A percentile compares a stretch with the other conserved stretches of the same genome.
These are phyloP conservation scores for Psittacara wagleri DNA, from an alignment of 2,113 vertebrate genomes.

Conservation along the genomic window DNA sequence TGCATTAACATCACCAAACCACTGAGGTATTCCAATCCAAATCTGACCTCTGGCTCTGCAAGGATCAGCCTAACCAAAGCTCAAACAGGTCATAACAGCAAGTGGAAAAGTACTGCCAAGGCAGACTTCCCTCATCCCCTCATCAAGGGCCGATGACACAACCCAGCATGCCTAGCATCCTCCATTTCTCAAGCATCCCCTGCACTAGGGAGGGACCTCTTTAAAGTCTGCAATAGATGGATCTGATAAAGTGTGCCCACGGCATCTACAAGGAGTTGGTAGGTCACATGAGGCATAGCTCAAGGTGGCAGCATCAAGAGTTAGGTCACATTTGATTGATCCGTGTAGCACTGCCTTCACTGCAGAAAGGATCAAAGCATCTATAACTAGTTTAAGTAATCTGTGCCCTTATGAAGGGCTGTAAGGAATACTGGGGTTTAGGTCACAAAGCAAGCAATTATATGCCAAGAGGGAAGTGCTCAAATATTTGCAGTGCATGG, in stretches of 20 bases:
- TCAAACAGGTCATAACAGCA: background rate
- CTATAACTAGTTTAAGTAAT: background rate
- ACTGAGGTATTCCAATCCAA: background rate
- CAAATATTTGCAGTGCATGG: background rate
- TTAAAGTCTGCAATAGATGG: slow-evolving; percentile 33
- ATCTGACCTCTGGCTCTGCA: background rate
- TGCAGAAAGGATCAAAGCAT: slow-evolving; percentile 1
- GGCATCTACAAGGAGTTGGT: background rate
- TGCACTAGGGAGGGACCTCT: slow-evolving; percentile 34
- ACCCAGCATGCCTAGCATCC: background rate
- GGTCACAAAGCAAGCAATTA: slow-evolving; percentile 20
- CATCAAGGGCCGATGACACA: background rate
- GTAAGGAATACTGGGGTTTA: background rate
- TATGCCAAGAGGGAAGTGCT: slow-evolving; percentile 20
- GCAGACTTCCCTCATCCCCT: background rate
- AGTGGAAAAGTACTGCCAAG: slow-evolving; percentile 56
- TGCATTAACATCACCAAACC: background rate
- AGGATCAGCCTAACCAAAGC: background rate
- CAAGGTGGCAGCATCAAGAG: background rate
- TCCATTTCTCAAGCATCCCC: slow-evolving; percentile 34
- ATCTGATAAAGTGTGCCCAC: slow-evolving; percentile 28
- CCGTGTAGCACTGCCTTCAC: background rate
- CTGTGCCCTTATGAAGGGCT: background rate
- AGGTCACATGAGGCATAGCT: background rate
- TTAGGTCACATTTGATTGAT: background rate